Evolutionary conservation across 2,113 vertebrate genomes (phyloP).

Genomic region (Hippoglossus stenolepis): DNA sequence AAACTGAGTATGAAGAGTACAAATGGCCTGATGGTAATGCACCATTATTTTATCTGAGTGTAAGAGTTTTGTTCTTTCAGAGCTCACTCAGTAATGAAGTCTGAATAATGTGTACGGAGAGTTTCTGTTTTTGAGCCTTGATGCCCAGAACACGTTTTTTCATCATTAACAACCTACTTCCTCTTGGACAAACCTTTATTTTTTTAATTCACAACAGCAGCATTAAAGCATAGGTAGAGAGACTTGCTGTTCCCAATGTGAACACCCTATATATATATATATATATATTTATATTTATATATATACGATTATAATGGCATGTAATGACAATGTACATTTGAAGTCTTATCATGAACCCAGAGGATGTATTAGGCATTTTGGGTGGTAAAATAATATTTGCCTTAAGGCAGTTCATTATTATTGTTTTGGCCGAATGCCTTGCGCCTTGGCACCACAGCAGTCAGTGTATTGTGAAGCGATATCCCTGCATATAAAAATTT

Average conservation of each 20-base stretch:
- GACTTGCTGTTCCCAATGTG: neutral
- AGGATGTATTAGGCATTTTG: slow-evolving; percentile 16
- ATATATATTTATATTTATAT: too few relatives aligned
- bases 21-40: neutral
- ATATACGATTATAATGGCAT: too few relatives aligned
- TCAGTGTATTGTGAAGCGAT: slow-evolving; percentile 28
- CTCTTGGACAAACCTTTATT: neutral
- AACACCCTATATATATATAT: too few relatives aligned
- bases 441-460: slow-evolving; percentile 33
- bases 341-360: neutral
- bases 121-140: neutral
- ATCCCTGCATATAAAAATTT: slow-evolving; percentile 41
- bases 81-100: neutral
- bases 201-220: neutral
- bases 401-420: slow-evolving; percentile 8
- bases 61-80: neutral
- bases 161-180: neutral
- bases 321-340: neutral
- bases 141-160: neutral
- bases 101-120: neutral
- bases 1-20: neutral
- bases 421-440: slow-evolving; percentile 1
- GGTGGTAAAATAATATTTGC: slow-evolving; percentile 6
- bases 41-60: too few relatives aligned
- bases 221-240: neutral